Percentiles rank a stretch among this genome's conserved stretches.
Conservation (phyloP, 2,797 vertebrate species). For the Sebastes trivittatus region DNA sequence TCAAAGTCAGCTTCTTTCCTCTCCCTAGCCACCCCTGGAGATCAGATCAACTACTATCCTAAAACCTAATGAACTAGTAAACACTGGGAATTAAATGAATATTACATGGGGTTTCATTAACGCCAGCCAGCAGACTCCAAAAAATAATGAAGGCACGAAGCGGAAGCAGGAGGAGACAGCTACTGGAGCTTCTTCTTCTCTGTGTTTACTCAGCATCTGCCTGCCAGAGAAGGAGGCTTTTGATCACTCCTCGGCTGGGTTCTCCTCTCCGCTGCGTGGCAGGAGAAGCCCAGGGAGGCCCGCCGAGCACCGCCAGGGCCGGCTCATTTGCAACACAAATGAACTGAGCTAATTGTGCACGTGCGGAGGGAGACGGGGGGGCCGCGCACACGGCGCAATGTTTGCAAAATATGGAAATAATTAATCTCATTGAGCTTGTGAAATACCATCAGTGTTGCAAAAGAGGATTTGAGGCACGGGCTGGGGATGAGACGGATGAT, state of each 20-base stretch:
- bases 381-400: slow-evolving; percentile 46
- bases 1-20: slow-evolving; percentile 68
- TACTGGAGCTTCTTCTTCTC: slow-evolving; percentile 49
- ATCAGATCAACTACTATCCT: slow-evolving; percentile 73
- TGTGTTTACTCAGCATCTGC: slow-evolving; percentile 72
- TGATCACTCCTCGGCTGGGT: slow-evolving; percentile 68
- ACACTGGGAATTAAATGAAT: slow-evolving; percentile 75
- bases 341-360: slow-evolving; percentile 74
- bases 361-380: slow-evolving; percentile 37
- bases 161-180: slow-evolving; percentile 45
- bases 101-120: slow-evolving; percentile 76
- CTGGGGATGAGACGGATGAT: slow-evolving; percentile 52
- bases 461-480: slow-evolving; percentile 62
- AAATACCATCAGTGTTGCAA: slow-evolving; percentile 71
- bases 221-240: slow-evolving; percentile 59
- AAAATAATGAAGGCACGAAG: slow-evolving; percentile 63
- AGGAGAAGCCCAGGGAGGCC: slow-evolving; percentile 59
- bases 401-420: slow-evolving; percentile 77
- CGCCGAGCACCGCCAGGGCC: slow-evolving; percentile 34
- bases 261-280: slow-evolving; percentile 57
- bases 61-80: slow-evolving; percentile 78
- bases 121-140: slow-evolving; percentile 65
- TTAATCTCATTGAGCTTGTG: slow-evolving; percentile 71
- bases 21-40: slow-evolving; percentile 60
- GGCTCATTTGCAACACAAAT: slow-evolving; percentile 75